These are phyloP conservation scores for Cricetomys ansorgei DNA, from an alignment of 2,113 vertebrate genomes.

Conservation along the genomic window DNA sequence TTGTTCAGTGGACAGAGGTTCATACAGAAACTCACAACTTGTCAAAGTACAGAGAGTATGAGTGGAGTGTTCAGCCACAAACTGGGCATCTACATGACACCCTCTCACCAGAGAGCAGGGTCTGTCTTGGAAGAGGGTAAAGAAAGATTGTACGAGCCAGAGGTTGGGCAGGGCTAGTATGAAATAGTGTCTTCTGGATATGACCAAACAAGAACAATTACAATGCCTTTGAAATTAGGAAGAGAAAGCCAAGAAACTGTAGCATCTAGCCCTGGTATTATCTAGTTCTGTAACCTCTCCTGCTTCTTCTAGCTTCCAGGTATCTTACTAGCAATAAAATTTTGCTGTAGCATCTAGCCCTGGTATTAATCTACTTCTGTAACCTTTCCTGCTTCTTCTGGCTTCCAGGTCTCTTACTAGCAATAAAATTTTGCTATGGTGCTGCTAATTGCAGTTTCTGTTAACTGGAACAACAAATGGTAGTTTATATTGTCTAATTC, in stretches of 20 bases:
- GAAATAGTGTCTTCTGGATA: not conserved
- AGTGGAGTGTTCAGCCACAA: not conserved
- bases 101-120: too few species aligned
- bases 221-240: not conserved
- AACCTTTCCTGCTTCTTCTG: not conserved
- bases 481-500: not conserved
- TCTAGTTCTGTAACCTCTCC: not conserved
- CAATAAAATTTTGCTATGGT: not conserved
- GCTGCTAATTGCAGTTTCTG: not conserved
- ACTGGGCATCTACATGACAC: not conserved
- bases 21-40: not conserved
- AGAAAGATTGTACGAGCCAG: not conserved
- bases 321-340: not conserved
- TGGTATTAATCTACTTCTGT: not conserved
- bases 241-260: not conserved
- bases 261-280: not conserved
- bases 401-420: not conserved
- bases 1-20: too few species aligned
- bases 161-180: not conserved
- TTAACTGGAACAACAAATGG: not conserved
- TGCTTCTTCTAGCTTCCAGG: not conserved
- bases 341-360: not conserved
- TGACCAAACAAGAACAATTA: not conserved
- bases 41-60: not conserved
- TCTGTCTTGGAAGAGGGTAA: too few species aligned